Percentiles rank a stretch among this genome's conserved stretches.
Conservation (phyloP, 2,113 vertebrate species). For the Ammodytes dubius region DNA sequence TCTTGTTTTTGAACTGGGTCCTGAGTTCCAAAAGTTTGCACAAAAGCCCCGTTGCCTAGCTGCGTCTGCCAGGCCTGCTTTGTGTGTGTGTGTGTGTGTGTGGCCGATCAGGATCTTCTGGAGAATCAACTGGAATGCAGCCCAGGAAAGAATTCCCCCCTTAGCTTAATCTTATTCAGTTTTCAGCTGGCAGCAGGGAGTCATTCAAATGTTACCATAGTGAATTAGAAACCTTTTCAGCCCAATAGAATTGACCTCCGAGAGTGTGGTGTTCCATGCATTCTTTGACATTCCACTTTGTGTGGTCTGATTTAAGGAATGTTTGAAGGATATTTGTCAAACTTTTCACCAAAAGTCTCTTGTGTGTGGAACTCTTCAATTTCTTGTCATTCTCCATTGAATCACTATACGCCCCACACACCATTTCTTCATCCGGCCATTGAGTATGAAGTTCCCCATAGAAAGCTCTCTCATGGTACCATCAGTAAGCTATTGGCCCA, state of each 20-base stretch:
- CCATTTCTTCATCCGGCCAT: too few species aligned
- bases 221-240: conserved; percentile 44
- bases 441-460: too few species aligned
- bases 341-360: background rate
- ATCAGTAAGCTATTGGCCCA: too few species aligned
- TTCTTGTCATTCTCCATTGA: too few species aligned
- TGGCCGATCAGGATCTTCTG: conserved; percentile 61
- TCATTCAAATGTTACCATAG: conserved; percentile 62
- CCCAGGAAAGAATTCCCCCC: conserved; percentile 35
- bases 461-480: too few species aligned
- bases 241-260: conserved; percentile 32
- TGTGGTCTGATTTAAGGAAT: conserved; percentile 9
- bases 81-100: conserved; percentile 65
- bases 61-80: conserved; percentile 67
- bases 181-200: conserved; percentile 56
- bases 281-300: conserved; percentile 15
- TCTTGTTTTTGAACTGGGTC: conserved; percentile 62
- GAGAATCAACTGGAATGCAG: conserved; percentile 69
- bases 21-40: conserved; percentile 74
- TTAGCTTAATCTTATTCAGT: conserved; percentile 63
- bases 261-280: conserved; percentile 28
- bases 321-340: conserved; percentile 1
- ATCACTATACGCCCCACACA: too few species aligned
- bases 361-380: too few species aligned
- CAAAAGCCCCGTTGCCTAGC: conserved; percentile 85